phyloP scores from a whole-genome alignment of 1,140 invertebrate species.

The Leucophenga varia region DNA sequence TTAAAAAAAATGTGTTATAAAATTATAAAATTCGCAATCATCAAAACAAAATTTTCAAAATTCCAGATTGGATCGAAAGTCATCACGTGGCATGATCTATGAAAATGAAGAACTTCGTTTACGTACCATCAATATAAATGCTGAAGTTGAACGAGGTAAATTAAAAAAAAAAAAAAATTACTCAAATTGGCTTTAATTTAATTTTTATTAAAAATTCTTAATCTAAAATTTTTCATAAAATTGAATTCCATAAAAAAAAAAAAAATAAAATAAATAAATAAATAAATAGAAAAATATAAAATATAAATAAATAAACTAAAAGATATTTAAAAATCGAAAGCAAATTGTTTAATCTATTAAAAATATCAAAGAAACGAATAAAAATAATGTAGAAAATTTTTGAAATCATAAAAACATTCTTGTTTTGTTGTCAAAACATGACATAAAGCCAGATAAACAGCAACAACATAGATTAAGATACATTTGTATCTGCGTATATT shows the following conservation, averaged over 20 bases:
- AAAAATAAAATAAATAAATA: neutral
- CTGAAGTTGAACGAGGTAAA: conserved; percentile 86
- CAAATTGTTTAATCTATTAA: neutral
- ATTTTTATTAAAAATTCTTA: neutral
- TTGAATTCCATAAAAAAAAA: neutral
- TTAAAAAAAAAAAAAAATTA: conserved; percentile 8
- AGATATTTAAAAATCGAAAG: neutral
- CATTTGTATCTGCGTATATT: too few species aligned
- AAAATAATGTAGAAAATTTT: too few species aligned
- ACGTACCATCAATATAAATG: conserved; percentile 87
- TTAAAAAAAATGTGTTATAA: neutral
- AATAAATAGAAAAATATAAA: too few species aligned
- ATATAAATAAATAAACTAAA: neutral
- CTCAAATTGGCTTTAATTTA: too few species aligned
- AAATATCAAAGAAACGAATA: neutral
- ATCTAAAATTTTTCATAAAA: too few species aligned
- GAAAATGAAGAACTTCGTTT: conserved; percentile 90
- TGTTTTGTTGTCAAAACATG: too few species aligned
- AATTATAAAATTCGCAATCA: conserved; percentile 5
- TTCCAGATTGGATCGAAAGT: conserved; percentile 76
- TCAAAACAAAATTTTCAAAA: conserved; percentile 4
- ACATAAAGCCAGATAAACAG: too few species aligned
- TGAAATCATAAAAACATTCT: too few species aligned
- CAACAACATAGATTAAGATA: too few species aligned
- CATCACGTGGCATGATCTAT: conserved; percentile 82